Evolutionary conservation across 2,113 vertebrate species (phyloP).

Genomic region (Petromus typicus): DNA sequence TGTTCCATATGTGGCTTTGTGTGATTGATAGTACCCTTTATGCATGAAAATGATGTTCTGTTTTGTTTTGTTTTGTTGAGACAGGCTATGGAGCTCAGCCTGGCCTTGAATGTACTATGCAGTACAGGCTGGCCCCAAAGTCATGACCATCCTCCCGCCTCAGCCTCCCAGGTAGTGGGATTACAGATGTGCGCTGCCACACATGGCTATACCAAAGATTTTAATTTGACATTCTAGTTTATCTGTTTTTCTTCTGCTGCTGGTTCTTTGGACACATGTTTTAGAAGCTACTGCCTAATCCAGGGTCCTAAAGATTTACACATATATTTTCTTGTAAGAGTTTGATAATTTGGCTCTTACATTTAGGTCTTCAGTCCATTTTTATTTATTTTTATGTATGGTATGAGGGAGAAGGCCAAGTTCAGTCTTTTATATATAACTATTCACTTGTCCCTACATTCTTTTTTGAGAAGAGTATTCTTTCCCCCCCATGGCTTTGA

Average conservation of each 20-base stretch:
- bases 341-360: neutral
- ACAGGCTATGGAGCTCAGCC: too few relatives aligned
- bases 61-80: too few relatives aligned
- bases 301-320: too few relatives aligned
- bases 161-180: too few relatives aligned
- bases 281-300: neutral
- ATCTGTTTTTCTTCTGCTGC: neutral
- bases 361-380: neutral
- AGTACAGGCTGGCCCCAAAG: too few relatives aligned
- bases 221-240: neutral
- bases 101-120: too few relatives aligned
- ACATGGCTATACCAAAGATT: neutral
- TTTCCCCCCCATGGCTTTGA: too few relatives aligned
- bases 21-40: neutral
- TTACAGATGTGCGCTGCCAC: too few relatives aligned
- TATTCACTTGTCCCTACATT: neutral
- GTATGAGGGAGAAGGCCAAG: neutral
- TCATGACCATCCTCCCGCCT: too few relatives aligned
- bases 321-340: neutral
- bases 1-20: neutral
- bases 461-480: neutral
- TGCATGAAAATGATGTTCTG: neutral
- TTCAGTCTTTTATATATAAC: neutral
- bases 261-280: neutral
- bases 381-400: neutral